Base-by-base conservation (phyloP, 2,888 invertebrate species). In the Dendrolimus houi region DNA sequence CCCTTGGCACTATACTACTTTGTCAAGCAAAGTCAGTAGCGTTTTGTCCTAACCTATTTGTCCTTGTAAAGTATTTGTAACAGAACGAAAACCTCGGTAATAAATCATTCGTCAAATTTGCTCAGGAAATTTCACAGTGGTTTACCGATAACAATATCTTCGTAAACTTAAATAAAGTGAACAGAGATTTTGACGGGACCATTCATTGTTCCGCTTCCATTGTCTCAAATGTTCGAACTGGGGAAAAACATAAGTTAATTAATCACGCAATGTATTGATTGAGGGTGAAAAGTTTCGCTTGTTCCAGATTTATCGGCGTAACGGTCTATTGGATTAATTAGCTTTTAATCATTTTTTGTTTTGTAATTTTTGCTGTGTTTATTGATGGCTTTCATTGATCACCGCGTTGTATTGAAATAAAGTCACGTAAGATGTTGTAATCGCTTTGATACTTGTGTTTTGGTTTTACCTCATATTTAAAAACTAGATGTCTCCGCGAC, bases 281-380 rank as follows among this genome's bases (percentile, higher is more conserved):
- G 47, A 47, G 8, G 47, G 47, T 47, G 47, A 47, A 47, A 47
- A 47, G 47, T 47, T 47, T 47, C 47, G 47, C 47, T 47, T 47
- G 47, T 47, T 47, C 12, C 47, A 47, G 47, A 47, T 47, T 47
- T 47, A 47, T 47, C 47, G 12, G 47, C 12, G 47, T 47, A 12
- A 12, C 47, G 47, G 47, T 47, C 47, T 47, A 47, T 47, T 47
- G 47, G 47, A 47, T 47, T 47, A 47, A 47, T 47, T 47, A 47
- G 47, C 47, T 47, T 47, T 47, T 47, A 9, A 47, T 47, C 12
- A 68, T 69, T 69, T 69, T 69, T 67, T 67, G 67, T 66, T 29
- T 29, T 29, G 29, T 29, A 2, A 29, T 29, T 29, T 29, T 29
- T 6, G 29, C 6, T 29, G 29, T 47, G 12, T 9, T 47, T 47